Conservation (phyloP, 2,888 invertebrate species). For the Phyllotreta striolata region DNA sequence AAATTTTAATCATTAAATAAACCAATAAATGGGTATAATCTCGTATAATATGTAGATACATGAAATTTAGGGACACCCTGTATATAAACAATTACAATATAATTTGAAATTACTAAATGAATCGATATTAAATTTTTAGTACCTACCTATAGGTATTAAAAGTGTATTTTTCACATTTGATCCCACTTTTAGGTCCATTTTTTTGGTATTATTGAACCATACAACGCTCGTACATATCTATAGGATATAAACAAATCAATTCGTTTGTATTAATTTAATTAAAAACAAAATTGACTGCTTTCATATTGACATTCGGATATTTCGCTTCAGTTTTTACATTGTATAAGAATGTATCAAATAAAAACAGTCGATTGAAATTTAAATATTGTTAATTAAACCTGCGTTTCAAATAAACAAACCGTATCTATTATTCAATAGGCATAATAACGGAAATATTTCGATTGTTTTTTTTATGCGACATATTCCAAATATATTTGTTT, state of each 20-base stretch:
- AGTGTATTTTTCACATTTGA: too few species aligned
- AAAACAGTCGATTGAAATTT: conserved; percentile 32
- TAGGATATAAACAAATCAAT: conserved; percentile 50
- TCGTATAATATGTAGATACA: too few species aligned
- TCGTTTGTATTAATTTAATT: conserved; percentile 51
- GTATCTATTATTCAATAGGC: conserved; percentile 27
- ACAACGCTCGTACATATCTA: conserved; percentile 36
- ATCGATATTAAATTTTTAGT: too few species aligned
- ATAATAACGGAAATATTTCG: conserved; percentile 22
- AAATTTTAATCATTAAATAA: too few species aligned
- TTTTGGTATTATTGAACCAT: neutral
- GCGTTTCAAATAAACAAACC: conserved; percentile 31
- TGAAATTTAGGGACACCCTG: too few species aligned
- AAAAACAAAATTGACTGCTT: conserved; percentile 45
- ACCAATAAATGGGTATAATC: too few species aligned
- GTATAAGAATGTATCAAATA: conserved; percentile 35
- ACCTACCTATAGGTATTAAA: too few species aligned
- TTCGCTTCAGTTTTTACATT: conserved; percentile 34
- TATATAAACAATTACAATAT: too few species aligned
- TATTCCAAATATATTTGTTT: conserved; percentile 19
- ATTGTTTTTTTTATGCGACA: conserved; percentile 27
- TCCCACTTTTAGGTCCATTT: too few species aligned
- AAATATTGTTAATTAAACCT: conserved; percentile 36
- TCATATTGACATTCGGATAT: conserved; percentile 37
- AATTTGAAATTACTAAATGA: too few species aligned